Conservation (phyloP, 2,113 vertebrate genomes). For the Tiliqua scincoides region DNA sequence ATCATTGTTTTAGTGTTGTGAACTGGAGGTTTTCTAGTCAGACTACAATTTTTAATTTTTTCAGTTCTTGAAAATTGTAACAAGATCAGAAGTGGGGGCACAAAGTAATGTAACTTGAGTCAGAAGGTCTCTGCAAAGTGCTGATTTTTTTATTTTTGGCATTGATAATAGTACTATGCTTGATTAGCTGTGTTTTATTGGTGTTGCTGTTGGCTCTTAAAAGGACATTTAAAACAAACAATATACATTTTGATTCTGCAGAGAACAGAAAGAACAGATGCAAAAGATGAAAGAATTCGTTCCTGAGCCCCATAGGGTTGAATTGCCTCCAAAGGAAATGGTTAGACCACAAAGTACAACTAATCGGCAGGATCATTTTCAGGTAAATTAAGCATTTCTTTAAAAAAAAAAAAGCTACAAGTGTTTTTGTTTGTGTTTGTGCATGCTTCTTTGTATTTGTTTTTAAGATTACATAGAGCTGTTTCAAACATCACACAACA, state of each 20-base stretch:
- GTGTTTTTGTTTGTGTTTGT: background rate
- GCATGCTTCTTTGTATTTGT: background rate
- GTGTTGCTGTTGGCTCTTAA: background rate
- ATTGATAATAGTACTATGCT: background rate
- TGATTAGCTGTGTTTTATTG: background rate
- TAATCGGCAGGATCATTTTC: constrained; percentile 73
- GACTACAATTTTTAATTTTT: background rate
- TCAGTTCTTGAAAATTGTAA: background rate
- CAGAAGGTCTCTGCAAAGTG: background rate
- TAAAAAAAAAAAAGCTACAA: constrained; percentile 20
- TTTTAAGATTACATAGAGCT: too few relatives aligned
- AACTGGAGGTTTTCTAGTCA: background rate
- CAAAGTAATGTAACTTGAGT: background rate
- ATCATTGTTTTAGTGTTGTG: background rate
- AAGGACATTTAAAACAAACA: constrained; percentile 37
- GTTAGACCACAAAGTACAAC: constrained; percentile 65
- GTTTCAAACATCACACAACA: too few relatives aligned
- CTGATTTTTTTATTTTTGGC: too few relatives aligned
- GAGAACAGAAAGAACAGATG: constrained; percentile 84
- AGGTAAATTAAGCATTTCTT: constrained; percentile 67
- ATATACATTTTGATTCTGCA: constrained; percentile 65
- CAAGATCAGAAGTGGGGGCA: background rate
- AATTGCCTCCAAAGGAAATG: constrained; percentile 69
- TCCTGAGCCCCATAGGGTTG: constrained; percentile 66
- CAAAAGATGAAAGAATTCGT: constrained; percentile 81